Base-by-base conservation (phyloP, 2,797 vertebrate species). In the Bradypodion ventrale region DNA sequence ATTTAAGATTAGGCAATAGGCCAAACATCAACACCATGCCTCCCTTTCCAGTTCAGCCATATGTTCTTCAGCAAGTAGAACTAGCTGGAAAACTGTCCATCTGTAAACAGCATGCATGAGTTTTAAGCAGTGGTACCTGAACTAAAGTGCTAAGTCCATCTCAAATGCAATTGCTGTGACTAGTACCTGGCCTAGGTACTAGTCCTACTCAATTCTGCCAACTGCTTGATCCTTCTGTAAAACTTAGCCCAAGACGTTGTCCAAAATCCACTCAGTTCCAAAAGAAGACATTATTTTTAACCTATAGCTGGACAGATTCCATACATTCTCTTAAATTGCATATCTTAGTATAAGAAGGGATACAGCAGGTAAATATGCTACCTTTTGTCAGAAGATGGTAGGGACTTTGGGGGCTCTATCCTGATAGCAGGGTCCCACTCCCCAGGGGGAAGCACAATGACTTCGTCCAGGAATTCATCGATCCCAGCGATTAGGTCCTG, bases 341-440 rank as follows among this genome's bases (percentile, higher is more conserved):
- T 56, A n/a, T 4, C 13, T 6, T 10, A 37, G 10, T 32, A 29
- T 4, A 27, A 29, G 1, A 10, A 66, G 19, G 3, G 27, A 3
- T 6, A 40, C 40, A 74, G 52, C 42, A n/a, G 1, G 10, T 32
- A 1, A 5, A 44, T 23, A 42, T 8, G 0, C 80, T 87, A 99
- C 98, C 99, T 98, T 96, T 99, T 99, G 90, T 99, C 98, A 0
- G 98, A 98, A 2, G 98, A 98, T 0, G 99, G 99, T 49, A 99
- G 96, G 49, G 96, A 96, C 80, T 99, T 99, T 5, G 99, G 99
- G 82, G 99, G 99, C 81, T 99, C 99, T 97, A 99, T 99, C 95
- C 99, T 96, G 93, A 99, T 99, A 52, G 97, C 91, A 4, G 99
- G 99, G 89, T 99, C 99, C 99, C 99, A 99, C 83, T 99, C 98